Base-by-base conservation (phyloP, 2,888 invertebrate genomes). In the Diaperis boleti region DNA sequence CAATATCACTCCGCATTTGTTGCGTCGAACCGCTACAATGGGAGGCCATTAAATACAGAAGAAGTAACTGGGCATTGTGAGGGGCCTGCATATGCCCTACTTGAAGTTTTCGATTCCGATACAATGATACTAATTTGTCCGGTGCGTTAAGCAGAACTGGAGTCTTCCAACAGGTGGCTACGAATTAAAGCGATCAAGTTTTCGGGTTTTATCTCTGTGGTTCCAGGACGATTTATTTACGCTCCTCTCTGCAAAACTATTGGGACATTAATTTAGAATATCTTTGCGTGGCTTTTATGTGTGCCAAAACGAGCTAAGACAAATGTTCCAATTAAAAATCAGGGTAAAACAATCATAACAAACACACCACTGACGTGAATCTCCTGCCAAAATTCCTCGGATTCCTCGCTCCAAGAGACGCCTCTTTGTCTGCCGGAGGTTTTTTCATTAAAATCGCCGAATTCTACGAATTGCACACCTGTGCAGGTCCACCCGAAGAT, bases 81-180 rank as follows among this genome's bases (percentile, higher is more conserved):
- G 20, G 14, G 52, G 31, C 35, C 47, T 57, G 52, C 59, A 60
- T 52, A 52, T 52, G 59, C 52, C 31, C 59, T 52, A 60, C 52
- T 60, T 60, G 52, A 35, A 42, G 17, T 29, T 52, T 52, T 60
- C 52, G 50, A 60, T 52, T 60, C 42, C 11, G 17, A 44, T 37
- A 60, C 59, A 60, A 60, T 60, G 59, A 60, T 60, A 52, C 59
- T 35, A 60, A 60, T 60, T 60, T 60, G 59, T 49, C 35, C 42
- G 50, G n/a, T 42, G 54, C n/a, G 37, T 54, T 41, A 56, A 44
- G 6, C 20, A 20, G 35, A 22, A 33, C 31, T 17, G 45, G 15
- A 41, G 33, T 11, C 45, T 35, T 45, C n/a, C 33, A 57, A 57
- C 57, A 57, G 57, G 57, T 57, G 57, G 42, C 29, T 37, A 10